Conservation (phyloP, 1,140 invertebrate genomes). For the Drosophila bocki region DNA sequence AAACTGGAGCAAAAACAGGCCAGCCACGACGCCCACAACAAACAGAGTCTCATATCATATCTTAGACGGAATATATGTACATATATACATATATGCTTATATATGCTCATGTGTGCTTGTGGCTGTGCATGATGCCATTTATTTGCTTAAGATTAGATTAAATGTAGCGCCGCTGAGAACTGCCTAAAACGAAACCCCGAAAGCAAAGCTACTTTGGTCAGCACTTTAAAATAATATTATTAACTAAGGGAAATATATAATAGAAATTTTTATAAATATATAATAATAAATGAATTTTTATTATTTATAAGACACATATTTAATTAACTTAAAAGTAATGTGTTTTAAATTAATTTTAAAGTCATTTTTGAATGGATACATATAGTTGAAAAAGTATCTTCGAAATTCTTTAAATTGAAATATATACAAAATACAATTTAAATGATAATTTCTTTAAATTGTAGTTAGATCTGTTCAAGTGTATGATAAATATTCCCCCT, state of each 20-base stretch:
- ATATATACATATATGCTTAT: constrained; percentile 4
- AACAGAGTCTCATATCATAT: constrained; percentile 56
- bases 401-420: not conserved
- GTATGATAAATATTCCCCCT: constrained; percentile 9
- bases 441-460: not conserved
- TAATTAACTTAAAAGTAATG: not conserved
- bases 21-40: constrained; percentile 40
- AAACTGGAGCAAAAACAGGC: constrained; percentile 11
- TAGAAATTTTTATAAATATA: not conserved
- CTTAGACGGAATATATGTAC: constrained; percentile 34
- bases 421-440: not conserved
- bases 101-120: constrained; percentile 11
- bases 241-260: not conserved
- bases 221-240: constrained; percentile 12
- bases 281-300: not conserved
- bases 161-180: constrained; percentile 53
- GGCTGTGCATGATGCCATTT: constrained; percentile 44
- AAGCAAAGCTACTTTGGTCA: constrained; percentile 27
- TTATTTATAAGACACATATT: not conserved
- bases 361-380: not conserved
- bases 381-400: too few relatives aligned
- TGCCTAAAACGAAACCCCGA: constrained; percentile 17
- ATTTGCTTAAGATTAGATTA: constrained; percentile 72
- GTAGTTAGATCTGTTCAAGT: not conserved
- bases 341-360: not conserved